Conservation (phyloP, 2,888 invertebrate genomes). For the Cylindroiulus punctatus region DNA sequence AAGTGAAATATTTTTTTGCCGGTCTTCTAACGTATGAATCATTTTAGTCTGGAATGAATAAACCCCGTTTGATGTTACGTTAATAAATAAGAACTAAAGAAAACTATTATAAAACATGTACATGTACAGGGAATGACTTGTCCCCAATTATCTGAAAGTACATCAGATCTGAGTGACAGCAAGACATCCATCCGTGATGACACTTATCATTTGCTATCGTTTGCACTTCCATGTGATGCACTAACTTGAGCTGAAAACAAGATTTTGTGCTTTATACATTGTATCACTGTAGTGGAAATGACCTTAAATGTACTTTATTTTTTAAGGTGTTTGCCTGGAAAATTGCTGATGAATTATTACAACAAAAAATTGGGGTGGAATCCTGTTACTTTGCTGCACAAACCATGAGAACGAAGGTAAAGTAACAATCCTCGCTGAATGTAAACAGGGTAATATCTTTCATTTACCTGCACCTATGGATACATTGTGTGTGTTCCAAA, state of each 20-base stretch:
- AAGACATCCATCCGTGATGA: background rate
- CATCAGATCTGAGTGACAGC: background rate
- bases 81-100: background rate
- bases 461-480: too few relatives aligned
- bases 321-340: constrained; percentile 96
- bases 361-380: constrained; percentile 85
- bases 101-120: background rate
- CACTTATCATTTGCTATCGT: background rate
- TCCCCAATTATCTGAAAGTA: background rate
- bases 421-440: background rate
- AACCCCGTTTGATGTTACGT: constrained; percentile 42
- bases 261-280: too few relatives aligned
- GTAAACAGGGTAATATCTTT: too few relatives aligned
- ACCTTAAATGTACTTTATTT: constrained; percentile 58
- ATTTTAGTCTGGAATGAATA: background rate
- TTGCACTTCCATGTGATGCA: too few relatives aligned
- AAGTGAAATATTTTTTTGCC: constrained; percentile 65
- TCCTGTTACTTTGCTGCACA: constrained; percentile 98
- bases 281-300: background rate
- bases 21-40: background rate
- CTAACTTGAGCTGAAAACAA: too few relatives aligned
- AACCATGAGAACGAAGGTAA: constrained; percentile 92
- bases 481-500: too few relatives aligned
- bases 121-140: background rate
- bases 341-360: constrained; percentile 91